phyloP scores from a whole-genome alignment of 2,113 vertebrate genomes.

The Mugil cephalus region DNA sequence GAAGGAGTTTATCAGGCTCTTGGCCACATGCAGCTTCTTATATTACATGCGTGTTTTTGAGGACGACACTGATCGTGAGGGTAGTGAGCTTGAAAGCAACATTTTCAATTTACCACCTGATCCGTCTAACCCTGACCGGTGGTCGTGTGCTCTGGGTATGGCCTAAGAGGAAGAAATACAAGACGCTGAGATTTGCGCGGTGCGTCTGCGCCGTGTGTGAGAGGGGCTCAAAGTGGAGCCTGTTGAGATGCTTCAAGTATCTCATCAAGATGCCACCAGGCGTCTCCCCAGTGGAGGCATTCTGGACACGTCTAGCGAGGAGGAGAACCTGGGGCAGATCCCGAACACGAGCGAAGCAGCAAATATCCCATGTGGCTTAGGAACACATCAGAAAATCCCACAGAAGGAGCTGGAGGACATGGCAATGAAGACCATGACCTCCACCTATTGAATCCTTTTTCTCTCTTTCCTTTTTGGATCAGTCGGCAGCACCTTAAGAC shows the following conservation, averaged over 20 bases:
- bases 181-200: too few relatives aligned
- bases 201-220: too few relatives aligned
- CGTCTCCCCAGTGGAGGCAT: constrained; percentile 2
- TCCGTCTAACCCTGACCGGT: neutral
- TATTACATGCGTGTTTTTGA: neutral
- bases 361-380: neutral
- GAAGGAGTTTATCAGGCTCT: neutral
- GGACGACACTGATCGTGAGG: neutral
- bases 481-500: neutral
- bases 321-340: neutral
- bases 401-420: neutral
- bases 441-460: neutral
- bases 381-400: neutral
- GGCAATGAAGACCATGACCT: neutral
- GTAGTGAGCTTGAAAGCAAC: constrained; percentile 5
- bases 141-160: neutral
- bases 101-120: neutral
- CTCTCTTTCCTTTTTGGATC: neutral
- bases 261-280: constrained; percentile 5
- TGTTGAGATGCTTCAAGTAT: constrained; percentile 8
- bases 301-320: neutral
- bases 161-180: neutral
- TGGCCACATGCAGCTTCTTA: neutral
- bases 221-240: neutral
- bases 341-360: neutral